Percentiles rank a stretch among this genome's conserved stretches.
These are phyloP conservation scores for Semaprochilodus insignis DNA, from an alignment of 2,797 vertebrate genomes.

Conservation along the genomic window DNA sequence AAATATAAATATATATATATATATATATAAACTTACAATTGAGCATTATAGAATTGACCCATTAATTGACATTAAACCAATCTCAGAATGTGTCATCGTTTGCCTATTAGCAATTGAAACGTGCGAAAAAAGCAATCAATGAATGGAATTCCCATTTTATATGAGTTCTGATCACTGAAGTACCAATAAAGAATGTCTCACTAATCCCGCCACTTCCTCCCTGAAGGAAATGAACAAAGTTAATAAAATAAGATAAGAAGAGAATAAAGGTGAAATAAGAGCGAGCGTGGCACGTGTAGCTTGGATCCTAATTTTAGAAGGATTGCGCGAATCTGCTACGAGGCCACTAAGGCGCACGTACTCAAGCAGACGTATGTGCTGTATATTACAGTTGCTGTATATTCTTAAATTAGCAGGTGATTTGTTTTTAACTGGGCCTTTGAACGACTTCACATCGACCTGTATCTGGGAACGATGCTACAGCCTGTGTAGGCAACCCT, in stretches of 20 bases:
- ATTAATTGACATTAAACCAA: background rate
- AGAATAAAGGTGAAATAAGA: background rate
- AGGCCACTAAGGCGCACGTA: too few relatives aligned
- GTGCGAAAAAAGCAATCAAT: background rate
- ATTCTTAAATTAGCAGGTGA: too few relatives aligned
- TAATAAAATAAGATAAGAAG: background rate
- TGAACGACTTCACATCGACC: too few relatives aligned
- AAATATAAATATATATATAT: too few relatives aligned
- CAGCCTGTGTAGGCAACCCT: too few relatives aligned
- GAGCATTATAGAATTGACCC: too few relatives aligned
- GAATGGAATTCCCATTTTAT: background rate
- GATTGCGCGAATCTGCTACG: too few relatives aligned
- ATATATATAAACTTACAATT: too few relatives aligned
- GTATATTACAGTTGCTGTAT: too few relatives aligned
- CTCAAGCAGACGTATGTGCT: too few relatives aligned
- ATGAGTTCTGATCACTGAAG: background rate
- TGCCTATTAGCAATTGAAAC: background rate
- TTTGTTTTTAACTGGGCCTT: too few relatives aligned
- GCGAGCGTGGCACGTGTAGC: background rate
- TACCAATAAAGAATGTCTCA: background rate
- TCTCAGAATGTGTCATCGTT: background rate
- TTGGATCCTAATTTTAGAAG: background rate
- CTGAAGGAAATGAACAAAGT: background rate
- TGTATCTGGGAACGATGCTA: too few relatives aligned
- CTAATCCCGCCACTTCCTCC: background rate